A percentile compares a stretch with the other conserved stretches of the same genome.
Conservation (phyloP, 1,140 invertebrate species). For the Bombus waltoni region DNA sequence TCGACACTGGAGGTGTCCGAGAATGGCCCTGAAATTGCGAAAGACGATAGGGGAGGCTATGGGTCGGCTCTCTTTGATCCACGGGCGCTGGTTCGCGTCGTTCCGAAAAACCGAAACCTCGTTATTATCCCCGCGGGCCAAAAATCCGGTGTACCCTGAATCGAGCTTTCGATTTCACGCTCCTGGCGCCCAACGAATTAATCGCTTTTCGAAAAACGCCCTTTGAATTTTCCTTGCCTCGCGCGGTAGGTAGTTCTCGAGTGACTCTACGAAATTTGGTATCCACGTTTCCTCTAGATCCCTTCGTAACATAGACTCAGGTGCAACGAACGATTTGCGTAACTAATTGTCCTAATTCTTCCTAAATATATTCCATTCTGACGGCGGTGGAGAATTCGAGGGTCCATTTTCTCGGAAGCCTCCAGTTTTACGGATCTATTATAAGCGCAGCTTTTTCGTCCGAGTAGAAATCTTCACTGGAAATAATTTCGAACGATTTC, state of each 20-base stretch:
- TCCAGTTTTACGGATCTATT: background rate
- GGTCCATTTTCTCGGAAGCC: background rate
- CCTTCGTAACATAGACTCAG: background rate
- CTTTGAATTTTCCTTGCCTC: constrained; percentile 1
- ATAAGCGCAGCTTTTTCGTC: no score
- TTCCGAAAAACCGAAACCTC: constrained; percentile 64
- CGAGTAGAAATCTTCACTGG: no score
- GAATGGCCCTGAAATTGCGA: constrained; percentile 64
- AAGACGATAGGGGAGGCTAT: constrained; percentile 50
- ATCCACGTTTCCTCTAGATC: no score
- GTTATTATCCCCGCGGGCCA: constrained; percentile 64
- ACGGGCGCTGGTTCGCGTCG: constrained; percentile 34
- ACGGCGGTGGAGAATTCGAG: no score
- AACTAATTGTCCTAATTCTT: constrained; percentile 35
- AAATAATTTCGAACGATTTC: constrained; percentile 16
- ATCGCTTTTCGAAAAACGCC: constrained; percentile 56
- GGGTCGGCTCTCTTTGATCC: constrained; percentile 66
- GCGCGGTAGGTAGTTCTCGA: background rate
- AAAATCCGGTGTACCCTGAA: constrained; percentile 29
- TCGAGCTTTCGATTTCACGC: constrained; percentile 65
- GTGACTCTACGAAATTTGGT: constrained; percentile 47
- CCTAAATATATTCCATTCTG: background rate
- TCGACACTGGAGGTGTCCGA: constrained; percentile 57
- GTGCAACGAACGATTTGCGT: constrained; percentile 8
- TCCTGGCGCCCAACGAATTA: constrained; percentile 49